Percentiles rank a stretch among this genome's conserved stretches.
These are phyloP conservation scores for Hanleya hanleyi DNA, from an alignment of 2,888 invertebrate genomes.

Conservation along the genomic window DNA sequence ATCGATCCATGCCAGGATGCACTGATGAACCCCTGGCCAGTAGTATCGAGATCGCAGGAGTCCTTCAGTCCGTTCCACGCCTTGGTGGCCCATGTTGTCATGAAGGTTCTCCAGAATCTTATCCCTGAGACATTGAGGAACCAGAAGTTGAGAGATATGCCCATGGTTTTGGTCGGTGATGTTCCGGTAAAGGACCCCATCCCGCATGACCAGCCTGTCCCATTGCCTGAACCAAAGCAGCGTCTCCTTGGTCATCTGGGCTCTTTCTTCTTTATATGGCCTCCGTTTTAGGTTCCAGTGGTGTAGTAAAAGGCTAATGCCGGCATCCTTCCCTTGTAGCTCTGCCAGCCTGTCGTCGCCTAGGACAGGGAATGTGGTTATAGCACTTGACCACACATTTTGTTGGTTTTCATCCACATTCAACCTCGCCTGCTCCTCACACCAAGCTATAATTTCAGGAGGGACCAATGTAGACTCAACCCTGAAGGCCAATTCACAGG, in stretches of 20 bases:
- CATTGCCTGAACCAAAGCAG: neutral
- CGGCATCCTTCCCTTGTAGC: neutral
- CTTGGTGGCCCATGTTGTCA: constrained; percentile 14
- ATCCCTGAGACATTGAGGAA: neutral
- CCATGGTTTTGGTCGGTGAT: neutral
- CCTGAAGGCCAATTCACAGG: neutral
- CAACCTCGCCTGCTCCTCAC: neutral
- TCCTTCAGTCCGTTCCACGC: constrained; percentile 2
- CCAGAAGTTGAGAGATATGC: neutral
- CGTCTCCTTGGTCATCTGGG: neutral
- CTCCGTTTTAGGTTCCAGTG: neutral
- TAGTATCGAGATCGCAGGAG: neutral
- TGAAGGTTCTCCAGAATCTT: constrained; percentile 4
- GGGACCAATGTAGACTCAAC: neutral
- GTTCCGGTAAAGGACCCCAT: neutral
- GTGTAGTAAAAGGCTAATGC: neutral
- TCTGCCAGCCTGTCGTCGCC: neutral
- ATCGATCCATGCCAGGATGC: neutral
- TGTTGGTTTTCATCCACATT: too few relatives aligned
- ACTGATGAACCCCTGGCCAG: neutral
- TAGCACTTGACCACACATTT: neutral
- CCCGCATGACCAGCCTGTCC: neutral
- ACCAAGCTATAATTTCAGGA: neutral
- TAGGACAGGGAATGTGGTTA: neutral
- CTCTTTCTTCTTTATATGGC: neutral